Percentiles rank a stretch among this genome's conserved stretches.
phyloP scores from a whole-genome alignment of 2,113 vertebrate genomes.

The Lampris incognitus region DNA sequence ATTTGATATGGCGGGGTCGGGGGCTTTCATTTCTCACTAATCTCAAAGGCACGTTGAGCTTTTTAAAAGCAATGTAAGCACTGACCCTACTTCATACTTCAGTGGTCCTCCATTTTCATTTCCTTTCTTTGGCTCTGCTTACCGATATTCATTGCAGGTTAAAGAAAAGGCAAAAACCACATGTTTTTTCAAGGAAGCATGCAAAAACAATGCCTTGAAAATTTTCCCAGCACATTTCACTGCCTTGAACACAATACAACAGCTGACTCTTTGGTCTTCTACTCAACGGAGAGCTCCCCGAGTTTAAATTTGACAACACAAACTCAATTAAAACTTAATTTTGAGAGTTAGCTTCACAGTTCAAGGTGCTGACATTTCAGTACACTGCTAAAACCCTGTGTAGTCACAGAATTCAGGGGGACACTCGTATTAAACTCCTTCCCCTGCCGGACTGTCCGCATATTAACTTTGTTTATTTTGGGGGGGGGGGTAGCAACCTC shows the following conservation, averaged over 20 bases:
- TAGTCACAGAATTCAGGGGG: conserved; percentile 3
- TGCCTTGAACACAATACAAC: conserved; percentile 7
- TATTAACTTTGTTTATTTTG: conserved; percentile 62
- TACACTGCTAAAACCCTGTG: not conserved
- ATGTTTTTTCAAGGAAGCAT: not conserved
- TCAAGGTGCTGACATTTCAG: not conserved
- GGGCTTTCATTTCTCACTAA: conserved; percentile 42
- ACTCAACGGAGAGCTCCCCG: not conserved
- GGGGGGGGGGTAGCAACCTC: conserved; percentile 29
- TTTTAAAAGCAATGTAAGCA: conserved; percentile 35
- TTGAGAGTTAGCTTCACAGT: conserved; percentile 6
- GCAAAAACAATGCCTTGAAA: conserved; percentile 44
- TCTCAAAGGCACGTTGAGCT: conserved; percentile 40
- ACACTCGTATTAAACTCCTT: conserved; percentile 21
- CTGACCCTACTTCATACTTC: conserved; percentile 38
- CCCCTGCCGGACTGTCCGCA: conserved; percentile 42
- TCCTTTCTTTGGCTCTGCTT: conserved; percentile 15
- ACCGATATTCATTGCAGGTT: conserved; percentile 24
- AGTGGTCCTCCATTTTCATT: conserved; percentile 21
- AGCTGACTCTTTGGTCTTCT: conserved; percentile 38
- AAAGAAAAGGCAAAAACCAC: conserved; percentile 8
- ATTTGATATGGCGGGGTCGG: conserved; percentile 35
- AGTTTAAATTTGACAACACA: not conserved
- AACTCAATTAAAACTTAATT: not conserved
- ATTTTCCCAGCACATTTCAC: conserved; percentile 24